Percentiles rank a stretch among this genome's conserved stretches.
These are phyloP conservation scores for Pygoscelis adeliae DNA, from an alignment of 2,113 vertebrate species.

Conservation along the genomic window DNA sequence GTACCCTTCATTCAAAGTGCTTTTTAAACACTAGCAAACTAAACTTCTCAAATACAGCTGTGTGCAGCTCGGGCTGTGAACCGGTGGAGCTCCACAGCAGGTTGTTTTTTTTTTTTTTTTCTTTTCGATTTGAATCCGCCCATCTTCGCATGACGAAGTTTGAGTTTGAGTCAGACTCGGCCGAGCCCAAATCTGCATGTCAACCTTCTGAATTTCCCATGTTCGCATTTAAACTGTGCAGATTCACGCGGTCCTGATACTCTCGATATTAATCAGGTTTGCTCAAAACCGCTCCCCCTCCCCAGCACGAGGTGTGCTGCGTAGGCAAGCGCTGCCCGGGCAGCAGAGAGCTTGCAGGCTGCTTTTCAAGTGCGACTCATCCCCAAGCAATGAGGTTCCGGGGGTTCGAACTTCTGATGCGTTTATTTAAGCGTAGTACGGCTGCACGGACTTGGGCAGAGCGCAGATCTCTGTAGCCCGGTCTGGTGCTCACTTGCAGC, in stretches of 20 bases:
- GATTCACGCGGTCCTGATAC: fast-evolving
- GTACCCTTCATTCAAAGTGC: background rate
- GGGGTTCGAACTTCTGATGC: fast-evolving
- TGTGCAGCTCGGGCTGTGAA: background rate
- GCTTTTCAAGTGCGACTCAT: background rate
- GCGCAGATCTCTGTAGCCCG: background rate
- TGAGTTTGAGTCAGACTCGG: background rate
- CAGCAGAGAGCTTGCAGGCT: background rate
- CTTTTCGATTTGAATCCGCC: background rate
- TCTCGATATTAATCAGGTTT: background rate
- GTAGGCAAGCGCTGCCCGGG: background rate
- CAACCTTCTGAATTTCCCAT: background rate
- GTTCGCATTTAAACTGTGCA: fast-evolving
- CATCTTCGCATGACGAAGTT: background rate
- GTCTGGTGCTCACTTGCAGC: background rate
- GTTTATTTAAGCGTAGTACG: fast-evolving
- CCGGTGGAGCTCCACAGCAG: background rate
- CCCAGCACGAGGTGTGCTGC: background rate
- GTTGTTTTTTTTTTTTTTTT: no score
- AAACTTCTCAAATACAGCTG: background rate
- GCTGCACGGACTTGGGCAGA: background rate
- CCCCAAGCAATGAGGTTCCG: background rate
- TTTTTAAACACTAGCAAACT: background rate
- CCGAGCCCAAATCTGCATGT: background rate
- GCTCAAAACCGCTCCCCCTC: background rate